Evolutionary conservation across 2,113 vertebrate genomes (phyloP).

Genomic region (Echinops telfairi): DNA sequence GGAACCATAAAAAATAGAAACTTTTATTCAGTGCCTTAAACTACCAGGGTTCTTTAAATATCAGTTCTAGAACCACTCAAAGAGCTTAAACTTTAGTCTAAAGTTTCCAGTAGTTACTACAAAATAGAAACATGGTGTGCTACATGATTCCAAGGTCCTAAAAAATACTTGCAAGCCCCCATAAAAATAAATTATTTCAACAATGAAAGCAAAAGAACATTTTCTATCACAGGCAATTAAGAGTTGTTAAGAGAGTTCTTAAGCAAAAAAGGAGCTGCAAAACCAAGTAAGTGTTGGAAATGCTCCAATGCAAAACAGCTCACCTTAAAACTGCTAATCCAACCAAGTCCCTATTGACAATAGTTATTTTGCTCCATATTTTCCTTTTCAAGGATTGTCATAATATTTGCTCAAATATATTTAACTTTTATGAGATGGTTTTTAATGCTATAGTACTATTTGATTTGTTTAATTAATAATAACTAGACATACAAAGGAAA

Average conservation of each 20-base stretch:
- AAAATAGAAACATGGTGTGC: constrained; percentile 21
- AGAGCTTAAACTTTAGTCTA: constrained; percentile 31
- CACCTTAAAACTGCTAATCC: background rate
- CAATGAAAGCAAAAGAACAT: constrained; percentile 12
- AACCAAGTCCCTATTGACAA: background rate
- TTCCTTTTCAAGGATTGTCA: background rate
- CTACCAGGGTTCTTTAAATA: background rate
- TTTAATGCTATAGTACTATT: background rate
- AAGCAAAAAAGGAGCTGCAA: constrained; percentile 18
- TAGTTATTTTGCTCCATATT: background rate
- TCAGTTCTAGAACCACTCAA: background rate
- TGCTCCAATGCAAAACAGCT: background rate
- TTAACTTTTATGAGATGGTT: background rate
- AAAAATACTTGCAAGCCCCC: constrained; percentile 15
- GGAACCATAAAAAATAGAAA: background rate
- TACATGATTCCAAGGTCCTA: background rate
- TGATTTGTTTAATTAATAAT: constrained; percentile 12
- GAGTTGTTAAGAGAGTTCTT: background rate
- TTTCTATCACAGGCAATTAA: background rate
- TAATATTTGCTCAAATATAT: background rate
- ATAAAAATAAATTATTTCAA: constrained; percentile 31
- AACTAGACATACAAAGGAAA: background rate
- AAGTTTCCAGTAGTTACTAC: background rate
- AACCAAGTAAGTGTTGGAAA: background rate
- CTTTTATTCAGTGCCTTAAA: background rate